Evolutionary conservation across 2,113 vertebrate species (phyloP).

Genomic region (Empidonax traillii): DNA sequence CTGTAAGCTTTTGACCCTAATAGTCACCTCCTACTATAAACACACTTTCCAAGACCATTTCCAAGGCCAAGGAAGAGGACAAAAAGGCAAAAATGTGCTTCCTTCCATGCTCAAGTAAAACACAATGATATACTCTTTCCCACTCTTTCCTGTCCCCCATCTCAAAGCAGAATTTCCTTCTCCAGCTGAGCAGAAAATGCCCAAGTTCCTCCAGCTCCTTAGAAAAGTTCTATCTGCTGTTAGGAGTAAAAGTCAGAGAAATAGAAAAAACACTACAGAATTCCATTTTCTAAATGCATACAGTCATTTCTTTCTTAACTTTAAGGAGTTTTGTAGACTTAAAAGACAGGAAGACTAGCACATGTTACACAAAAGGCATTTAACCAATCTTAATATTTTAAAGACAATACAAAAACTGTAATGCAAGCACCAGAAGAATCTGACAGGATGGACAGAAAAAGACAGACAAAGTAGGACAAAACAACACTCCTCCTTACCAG

Average conservation of each 20-base stretch:
- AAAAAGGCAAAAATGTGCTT: not conserved
- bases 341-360: not conserved
- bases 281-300: not conserved
- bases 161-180: not conserved
- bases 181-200: not conserved
- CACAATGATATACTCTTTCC: not conserved
- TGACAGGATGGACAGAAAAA: not conserved
- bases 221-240: not conserved
- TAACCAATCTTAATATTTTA: not conserved
- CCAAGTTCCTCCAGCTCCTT: not conserved
- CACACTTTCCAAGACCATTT: not conserved
- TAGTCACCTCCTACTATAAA: not conserved
- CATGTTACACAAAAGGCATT: not conserved
- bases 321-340: not conserved
- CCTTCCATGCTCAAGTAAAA: not conserved
- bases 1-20: not conserved
- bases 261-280: not conserved
- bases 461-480: not conserved
- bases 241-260: not conserved
- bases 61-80: not conserved
- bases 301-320: not conserved
- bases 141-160: not conserved
- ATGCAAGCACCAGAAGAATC: not conserved
- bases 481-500: not conserved
- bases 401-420: not conserved